Evolutionary conservation across 2,113 vertebrate species (phyloP).

Genomic region (Atlantisia rogersi): DNA sequence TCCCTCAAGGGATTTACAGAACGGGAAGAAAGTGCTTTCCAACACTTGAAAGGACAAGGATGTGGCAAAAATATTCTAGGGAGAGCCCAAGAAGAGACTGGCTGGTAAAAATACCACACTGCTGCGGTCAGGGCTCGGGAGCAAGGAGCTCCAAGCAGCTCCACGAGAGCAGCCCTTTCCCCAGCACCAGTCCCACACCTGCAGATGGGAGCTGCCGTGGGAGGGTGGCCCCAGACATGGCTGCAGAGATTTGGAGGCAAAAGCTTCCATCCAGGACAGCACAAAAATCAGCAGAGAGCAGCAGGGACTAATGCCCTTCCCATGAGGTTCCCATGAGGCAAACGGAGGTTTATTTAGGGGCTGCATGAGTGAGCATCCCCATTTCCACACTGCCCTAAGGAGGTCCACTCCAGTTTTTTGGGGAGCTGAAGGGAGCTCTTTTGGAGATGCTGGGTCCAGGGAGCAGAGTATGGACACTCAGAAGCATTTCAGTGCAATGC

Average conservation of each 20-base stretch:
- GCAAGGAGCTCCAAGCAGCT: neutral
- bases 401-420: neutral
- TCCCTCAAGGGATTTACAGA: neutral
- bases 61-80: neutral
- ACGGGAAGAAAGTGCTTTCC: neutral
- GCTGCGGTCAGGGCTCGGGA: neutral
- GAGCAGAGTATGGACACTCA: neutral
- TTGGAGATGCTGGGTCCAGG: rapidly evolving
- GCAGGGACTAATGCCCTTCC: neutral
- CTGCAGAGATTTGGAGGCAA: rapidly evolving
- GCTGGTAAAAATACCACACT: neutral
- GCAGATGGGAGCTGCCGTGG: neutral
- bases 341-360: neutral
- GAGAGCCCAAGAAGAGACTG: neutral
- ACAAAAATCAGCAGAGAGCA: neutral
- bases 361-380: neutral
- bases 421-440: neutral
- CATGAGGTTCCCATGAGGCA: neutral
- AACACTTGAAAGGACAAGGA: neutral
- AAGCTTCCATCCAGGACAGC: neutral
- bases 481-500: neutral
- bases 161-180: neutral
- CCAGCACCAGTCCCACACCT: neutral
- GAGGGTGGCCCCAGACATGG: neutral
- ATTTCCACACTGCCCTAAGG: neutral